Evolutionary conservation across 1,140 invertebrate species (phyloP).

Genomic region (Bombus affinis): DNA sequence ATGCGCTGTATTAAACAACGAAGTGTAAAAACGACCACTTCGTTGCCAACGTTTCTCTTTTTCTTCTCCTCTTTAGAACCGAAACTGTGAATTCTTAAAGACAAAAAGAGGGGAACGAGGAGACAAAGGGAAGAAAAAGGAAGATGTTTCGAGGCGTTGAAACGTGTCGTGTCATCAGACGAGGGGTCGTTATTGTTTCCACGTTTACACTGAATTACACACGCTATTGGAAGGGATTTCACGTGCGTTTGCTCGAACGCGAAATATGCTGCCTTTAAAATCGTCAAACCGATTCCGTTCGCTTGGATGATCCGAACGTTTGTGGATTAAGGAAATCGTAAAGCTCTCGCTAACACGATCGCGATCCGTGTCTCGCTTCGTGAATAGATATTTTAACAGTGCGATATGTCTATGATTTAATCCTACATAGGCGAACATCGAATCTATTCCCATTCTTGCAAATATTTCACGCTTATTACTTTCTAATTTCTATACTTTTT

Average conservation of each 20-base stretch:
- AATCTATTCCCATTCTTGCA: background rate
- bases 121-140: background rate
- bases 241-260: background rate
- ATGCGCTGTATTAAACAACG: background rate
- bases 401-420: background rate
- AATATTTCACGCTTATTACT: background rate
- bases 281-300: conserved; percentile 25
- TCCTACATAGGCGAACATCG: background rate
- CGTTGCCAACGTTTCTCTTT: background rate
- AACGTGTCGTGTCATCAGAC: background rate
- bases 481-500: background rate
- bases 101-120: too few relatives aligned
- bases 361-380: background rate
- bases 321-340: background rate
- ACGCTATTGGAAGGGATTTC: background rate
- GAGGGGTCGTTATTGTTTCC: conserved; percentile 25
- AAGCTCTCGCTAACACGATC: background rate
- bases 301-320: background rate
- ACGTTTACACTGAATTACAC: conserved; percentile 13
- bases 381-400: background rate
- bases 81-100: background rate
- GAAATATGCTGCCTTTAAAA: conserved; percentile 18
- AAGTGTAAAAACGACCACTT: background rate
- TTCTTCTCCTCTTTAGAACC: background rate
- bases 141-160: background rate